These are phyloP conservation scores for Margarornis squamiger DNA, from an alignment of 2,797 vertebrate genomes.

Conservation along the genomic window DNA sequence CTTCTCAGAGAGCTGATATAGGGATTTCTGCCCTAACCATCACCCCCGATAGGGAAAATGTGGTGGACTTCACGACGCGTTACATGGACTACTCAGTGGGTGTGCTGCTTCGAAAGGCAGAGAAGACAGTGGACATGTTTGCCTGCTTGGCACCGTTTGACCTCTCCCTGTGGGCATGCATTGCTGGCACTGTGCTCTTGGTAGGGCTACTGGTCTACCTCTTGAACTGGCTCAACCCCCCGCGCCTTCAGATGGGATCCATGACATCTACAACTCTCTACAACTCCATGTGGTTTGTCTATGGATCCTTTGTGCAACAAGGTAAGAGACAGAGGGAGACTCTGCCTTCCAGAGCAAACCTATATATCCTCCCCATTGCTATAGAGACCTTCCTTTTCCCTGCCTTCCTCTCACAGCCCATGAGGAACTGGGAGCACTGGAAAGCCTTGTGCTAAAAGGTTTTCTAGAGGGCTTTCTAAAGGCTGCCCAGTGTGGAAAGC, in stretches of 20 bases:
- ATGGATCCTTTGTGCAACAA: constrained; percentile 98
- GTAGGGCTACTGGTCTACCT: constrained; percentile 95
- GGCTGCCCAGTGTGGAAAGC: background rate
- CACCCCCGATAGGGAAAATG: constrained; percentile 95
- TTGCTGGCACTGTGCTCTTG: constrained; percentile 93
- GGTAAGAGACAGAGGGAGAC: constrained; percentile 78
- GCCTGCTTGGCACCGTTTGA: constrained; percentile 96
- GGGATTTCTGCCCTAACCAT: constrained; percentile 97
- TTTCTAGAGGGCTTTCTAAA: background rate
- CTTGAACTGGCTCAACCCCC: constrained; percentile 97
- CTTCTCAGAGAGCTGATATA: constrained; percentile 90
- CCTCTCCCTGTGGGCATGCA: constrained; percentile 97
- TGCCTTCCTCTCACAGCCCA: background rate
- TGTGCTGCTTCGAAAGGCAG: constrained; percentile 92
- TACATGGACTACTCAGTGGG: constrained; percentile 99
- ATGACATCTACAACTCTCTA: constrained; percentile 96
- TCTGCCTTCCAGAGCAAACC: background rate
- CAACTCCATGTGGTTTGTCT: constrained; percentile 99
- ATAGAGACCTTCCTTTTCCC: background rate
- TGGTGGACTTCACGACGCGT: constrained; percentile 96
- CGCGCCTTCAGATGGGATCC: constrained; percentile 94
- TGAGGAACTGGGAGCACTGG: background rate
- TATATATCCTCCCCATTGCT: fast-evolving
- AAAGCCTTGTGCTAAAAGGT: background rate
- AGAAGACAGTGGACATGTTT: constrained; percentile 98